A percentile compares a stretch with the other conserved stretches of the same genome.
phyloP scores from a whole-genome alignment of 2,888 invertebrate genomes.

The Caenorhabditis sp. region DNA sequence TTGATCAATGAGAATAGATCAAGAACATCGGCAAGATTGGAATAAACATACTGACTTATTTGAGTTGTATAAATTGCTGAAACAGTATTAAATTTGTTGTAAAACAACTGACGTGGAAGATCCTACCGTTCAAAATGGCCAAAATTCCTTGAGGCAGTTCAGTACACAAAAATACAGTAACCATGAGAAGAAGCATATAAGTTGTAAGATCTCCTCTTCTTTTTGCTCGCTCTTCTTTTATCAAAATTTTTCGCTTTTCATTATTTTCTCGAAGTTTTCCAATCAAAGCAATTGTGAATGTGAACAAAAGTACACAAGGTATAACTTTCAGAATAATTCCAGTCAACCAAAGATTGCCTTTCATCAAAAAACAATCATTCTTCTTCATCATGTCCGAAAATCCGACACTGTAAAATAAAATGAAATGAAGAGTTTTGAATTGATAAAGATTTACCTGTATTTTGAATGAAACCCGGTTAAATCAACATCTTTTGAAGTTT shows the following conservation, averaged over 20 bases:
- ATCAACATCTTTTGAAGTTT: conserved; percentile 14
- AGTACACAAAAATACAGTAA: conserved; percentile 81
- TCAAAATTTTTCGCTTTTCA: conserved; percentile 47
- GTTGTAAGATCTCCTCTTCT: conserved; percentile 49
- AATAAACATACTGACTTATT: conserved; percentile 58
- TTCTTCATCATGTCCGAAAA: conserved; percentile 52
- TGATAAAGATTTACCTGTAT: conserved; percentile 7
- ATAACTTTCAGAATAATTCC: conserved; percentile 42
- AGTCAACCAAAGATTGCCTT: conserved; percentile 60
- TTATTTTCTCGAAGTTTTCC: conserved; percentile 42
- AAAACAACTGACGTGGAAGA: not conserved
- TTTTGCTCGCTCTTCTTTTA: conserved; percentile 49
- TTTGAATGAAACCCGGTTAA: conserved; percentile 21
- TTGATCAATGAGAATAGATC: conserved; percentile 58
- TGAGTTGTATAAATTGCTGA: conserved; percentile 57
- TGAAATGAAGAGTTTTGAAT: no score
- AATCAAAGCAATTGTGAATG: conserved; percentile 51
- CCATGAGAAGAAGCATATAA: conserved; percentile 78
- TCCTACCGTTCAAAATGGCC: conserved; percentile 55
- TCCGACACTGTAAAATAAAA: conserved; percentile 41
- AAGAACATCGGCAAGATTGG: conserved; percentile 53
- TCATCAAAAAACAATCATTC: conserved; percentile 53
- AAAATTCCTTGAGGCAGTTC: conserved; percentile 76
- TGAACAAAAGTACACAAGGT: conserved; percentile 51
- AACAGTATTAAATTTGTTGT: conserved; percentile 5